Evolutionary conservation across 2,113 vertebrate genomes (phyloP).

Genomic region (Micronycteris hirsuta): DNA sequence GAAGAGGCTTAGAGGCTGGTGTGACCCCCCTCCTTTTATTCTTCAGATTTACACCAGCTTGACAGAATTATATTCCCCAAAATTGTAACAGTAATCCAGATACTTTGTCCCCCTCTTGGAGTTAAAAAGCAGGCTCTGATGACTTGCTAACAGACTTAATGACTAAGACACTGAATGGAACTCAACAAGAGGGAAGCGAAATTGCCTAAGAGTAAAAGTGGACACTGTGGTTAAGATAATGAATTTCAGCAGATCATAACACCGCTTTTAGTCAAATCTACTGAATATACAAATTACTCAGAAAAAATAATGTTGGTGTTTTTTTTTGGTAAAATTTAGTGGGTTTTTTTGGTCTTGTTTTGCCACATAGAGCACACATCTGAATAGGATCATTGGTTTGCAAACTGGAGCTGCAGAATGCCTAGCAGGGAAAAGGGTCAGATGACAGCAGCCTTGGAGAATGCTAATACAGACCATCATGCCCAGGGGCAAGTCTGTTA

Average conservation of each 20-base stretch:
- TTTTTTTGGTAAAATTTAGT: not conserved
- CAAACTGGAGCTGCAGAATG: not conserved
- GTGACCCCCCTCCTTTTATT: fast-evolving
- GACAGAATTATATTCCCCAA: not conserved
- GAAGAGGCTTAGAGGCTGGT: not conserved
- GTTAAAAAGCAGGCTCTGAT: not conserved
- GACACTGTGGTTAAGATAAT: not conserved
- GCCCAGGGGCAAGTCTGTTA: not conserved
- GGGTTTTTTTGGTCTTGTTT: not conserved
- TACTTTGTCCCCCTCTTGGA: not conserved
- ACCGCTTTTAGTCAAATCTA: not conserved
- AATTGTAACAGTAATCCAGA: not conserved
- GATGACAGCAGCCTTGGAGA: not conserved
- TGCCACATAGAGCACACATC: not conserved
- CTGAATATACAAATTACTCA: not conserved
- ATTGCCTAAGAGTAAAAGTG: not conserved
- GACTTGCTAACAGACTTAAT: not conserved
- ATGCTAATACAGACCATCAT: not conserved
- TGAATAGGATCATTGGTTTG: not conserved
- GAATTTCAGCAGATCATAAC: not conserved
- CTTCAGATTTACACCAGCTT: not conserved
- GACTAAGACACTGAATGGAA: not conserved
- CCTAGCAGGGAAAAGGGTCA: not conserved
- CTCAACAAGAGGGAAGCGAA: not conserved
- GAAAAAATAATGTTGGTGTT: not conserved